These are phyloP conservation scores for Haemorhous mexicanus DNA, from an alignment of 2,113 vertebrate genomes.

Conservation along the genomic window DNA sequence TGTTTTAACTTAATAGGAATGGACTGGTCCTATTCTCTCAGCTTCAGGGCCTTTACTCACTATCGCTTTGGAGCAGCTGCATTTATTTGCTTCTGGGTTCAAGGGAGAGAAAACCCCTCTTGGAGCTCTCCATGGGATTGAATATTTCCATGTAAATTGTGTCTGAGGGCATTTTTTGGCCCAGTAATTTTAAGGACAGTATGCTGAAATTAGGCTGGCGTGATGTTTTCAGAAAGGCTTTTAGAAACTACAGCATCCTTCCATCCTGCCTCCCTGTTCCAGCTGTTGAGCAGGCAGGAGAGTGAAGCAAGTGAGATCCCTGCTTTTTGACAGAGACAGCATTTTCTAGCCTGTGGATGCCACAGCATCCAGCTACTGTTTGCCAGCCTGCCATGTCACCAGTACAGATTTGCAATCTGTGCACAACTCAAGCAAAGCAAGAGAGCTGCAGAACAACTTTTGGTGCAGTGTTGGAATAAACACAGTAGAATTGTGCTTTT, in stretches of 20 bases:
- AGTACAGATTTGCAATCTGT: neutral
- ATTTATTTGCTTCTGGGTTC: conserved; percentile 10
- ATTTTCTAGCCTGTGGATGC: neutral
- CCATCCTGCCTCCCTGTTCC: neutral
- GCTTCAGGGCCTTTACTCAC: conserved; percentile 32
- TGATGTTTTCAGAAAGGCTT: neutral
- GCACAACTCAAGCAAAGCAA: neutral
- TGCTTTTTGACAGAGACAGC: neutral
- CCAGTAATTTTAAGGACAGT: conserved; percentile 5
- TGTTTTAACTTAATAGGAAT: conserved; percentile 44
- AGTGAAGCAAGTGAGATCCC: neutral
- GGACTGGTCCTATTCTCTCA: conserved; percentile 4
- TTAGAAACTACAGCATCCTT: neutral
- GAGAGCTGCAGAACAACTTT: neutral
- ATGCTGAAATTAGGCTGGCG: neutral
- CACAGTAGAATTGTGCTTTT: neutral
- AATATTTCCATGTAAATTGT: conserved; percentile 21
- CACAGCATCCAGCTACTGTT: neutral
- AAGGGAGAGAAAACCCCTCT: conserved; percentile 19
- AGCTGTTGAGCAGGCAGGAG: neutral
- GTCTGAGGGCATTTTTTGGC: neutral
- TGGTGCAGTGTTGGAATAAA: neutral
- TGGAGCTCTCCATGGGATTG: neutral
- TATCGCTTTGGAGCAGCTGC: conserved; percentile 50
- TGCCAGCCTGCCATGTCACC: neutral